phyloP scores from a whole-genome alignment of 2,888 invertebrate species.

The Buathra laborator region DNA sequence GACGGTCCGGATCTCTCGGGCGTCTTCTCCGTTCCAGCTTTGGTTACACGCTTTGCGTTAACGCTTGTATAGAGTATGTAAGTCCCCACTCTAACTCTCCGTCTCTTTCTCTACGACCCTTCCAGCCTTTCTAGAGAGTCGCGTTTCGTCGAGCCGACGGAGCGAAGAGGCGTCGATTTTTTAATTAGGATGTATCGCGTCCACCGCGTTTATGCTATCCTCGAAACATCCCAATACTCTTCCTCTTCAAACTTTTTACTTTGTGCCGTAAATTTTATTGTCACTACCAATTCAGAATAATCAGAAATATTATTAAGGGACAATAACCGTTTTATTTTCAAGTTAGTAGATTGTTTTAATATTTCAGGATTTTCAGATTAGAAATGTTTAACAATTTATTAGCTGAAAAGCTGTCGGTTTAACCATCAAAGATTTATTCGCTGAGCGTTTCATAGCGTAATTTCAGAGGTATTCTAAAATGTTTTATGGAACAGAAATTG shows the following conservation, averaged over 20 bases:
- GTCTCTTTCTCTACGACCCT: conserved; percentile 47
- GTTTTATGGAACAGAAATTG: neutral
- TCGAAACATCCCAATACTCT: neutral
- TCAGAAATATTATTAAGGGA: neutral
- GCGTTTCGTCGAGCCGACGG: conserved; percentile 76
- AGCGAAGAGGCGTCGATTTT: conserved; percentile 83
- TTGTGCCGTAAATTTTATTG: conserved; percentile 4
- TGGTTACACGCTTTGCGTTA: conserved; percentile 47
- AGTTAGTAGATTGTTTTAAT: neutral
- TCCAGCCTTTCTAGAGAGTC: conserved; percentile 56
- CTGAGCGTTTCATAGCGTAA: neutral
- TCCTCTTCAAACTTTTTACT: neutral
- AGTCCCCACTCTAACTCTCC: conserved; percentile 33
- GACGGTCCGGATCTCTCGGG: conserved; percentile 34
- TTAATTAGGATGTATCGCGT: conserved; percentile 80
- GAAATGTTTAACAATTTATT: too few relatives aligned
- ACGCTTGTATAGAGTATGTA: conserved; percentile 30
- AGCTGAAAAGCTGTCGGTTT: too few relatives aligned
- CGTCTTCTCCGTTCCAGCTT: conserved; percentile 49
- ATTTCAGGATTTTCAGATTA: too few relatives aligned
- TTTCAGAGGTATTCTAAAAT: neutral
- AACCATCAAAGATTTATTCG: neutral
- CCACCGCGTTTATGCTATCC: conserved; percentile 32
- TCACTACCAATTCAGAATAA: neutral
- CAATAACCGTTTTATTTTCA: neutral